These are phyloP conservation scores for Drosophila setifemur DNA, from an alignment of 1,140 invertebrate species.

Conservation along the genomic window DNA sequence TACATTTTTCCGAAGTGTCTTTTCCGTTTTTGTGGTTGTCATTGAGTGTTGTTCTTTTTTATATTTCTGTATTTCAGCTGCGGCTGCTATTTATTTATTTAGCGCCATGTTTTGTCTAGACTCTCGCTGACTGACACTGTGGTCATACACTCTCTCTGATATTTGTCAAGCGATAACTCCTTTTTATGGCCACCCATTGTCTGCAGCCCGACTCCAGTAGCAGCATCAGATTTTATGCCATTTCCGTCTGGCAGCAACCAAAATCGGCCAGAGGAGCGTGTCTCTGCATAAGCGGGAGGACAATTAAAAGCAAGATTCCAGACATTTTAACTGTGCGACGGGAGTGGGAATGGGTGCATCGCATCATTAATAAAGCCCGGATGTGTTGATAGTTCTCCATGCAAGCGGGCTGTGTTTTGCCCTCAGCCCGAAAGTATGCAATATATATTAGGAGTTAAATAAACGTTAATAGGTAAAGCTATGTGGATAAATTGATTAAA, in stretches of 20 bases:
- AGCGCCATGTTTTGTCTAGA: conserved; percentile 80
- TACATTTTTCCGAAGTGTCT: conserved; percentile 57
- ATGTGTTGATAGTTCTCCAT: conserved; percentile 13
- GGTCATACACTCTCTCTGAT: conserved; percentile 34
- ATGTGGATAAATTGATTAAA: too few relatives aligned
- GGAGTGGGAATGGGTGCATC: conserved; percentile 6
- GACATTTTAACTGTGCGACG: conserved; percentile 18
- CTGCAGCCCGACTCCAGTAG: conserved; percentile 18
- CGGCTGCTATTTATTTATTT: conserved; percentile 73
- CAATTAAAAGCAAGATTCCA: conserved; percentile 75
- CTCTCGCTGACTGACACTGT: conserved; percentile 44
- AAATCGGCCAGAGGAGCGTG: conserved; percentile 35
- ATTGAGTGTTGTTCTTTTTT: conserved; percentile 37
- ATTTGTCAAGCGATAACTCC: conserved; percentile 72
- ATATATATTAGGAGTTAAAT: neutral
- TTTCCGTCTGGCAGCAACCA: conserved; percentile 51
- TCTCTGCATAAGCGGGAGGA: conserved; percentile 63
- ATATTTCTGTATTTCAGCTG: conserved; percentile 11
- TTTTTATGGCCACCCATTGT: conserved; percentile 62
- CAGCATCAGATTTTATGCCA: conserved; percentile 57
- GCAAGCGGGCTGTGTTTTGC: neutral
- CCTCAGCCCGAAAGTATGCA: neutral
- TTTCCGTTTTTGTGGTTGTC: conserved; percentile 62
- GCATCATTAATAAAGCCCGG: conserved; percentile 62
- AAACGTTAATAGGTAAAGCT: neutral